These are phyloP conservation scores for Corvus hawaiiensis DNA, from an alignment of 2,113 vertebrate genomes.

Conservation along the genomic window DNA sequence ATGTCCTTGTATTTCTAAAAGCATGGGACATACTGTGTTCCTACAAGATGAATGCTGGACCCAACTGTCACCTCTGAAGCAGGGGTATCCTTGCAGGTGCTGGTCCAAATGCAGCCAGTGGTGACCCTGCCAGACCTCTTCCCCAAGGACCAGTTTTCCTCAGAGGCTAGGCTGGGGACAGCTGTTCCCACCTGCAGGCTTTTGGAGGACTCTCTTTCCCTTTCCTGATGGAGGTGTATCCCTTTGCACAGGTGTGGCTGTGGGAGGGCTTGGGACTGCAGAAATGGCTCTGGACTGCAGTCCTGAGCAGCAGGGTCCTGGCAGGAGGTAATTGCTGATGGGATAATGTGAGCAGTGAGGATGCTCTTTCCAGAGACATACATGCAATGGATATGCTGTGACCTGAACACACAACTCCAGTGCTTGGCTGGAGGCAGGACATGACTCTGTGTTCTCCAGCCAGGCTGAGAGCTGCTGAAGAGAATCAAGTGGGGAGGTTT, in stretches of 20 bases:
- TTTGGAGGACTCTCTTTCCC: neutral
- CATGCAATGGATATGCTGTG: neutral
- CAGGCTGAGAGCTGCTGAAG: neutral
- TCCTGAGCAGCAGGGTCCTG: neutral
- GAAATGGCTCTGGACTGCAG: neutral
- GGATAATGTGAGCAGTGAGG: fast-evolving
- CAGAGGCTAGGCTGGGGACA: neutral
- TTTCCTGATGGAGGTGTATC: neutral
- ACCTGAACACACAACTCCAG: neutral
- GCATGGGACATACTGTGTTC: neutral
- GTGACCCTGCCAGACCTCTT: neutral
- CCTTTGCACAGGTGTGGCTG: neutral
- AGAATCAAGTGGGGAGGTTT: neutral
- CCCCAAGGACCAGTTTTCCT: neutral
- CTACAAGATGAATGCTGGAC: neutral
- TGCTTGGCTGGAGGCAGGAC: neutral
- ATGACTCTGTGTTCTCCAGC: neutral
- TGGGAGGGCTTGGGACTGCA: neutral
- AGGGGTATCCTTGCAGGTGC: neutral
- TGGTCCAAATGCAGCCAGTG: neutral
- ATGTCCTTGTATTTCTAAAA: neutral
- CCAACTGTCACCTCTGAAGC: neutral
- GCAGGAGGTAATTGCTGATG: neutral
- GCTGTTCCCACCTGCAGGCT: neutral
- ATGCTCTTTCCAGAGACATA: neutral